Evolutionary conservation across 2,113 vertebrate genomes (phyloP).

Genomic region (Camelus dromedarius): DNA sequence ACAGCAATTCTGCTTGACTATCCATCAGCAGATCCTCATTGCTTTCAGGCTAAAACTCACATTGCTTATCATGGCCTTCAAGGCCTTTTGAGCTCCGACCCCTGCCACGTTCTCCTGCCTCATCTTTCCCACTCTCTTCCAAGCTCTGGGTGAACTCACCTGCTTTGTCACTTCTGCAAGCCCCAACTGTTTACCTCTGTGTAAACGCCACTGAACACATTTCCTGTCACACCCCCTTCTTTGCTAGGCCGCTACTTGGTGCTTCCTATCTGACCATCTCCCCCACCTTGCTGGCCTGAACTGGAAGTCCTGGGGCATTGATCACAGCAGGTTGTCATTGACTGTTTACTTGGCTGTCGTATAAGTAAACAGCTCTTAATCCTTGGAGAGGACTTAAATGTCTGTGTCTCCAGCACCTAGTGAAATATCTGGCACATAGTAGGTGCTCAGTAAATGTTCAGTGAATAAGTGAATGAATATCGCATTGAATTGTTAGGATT

Average conservation of each 20-base stretch:
- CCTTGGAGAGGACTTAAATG: neutral
- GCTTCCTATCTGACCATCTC: neutral
- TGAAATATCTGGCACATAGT: neutral
- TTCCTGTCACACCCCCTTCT: neutral
- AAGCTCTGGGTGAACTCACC: neutral
- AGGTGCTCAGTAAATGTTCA: neutral
- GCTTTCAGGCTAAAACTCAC: neutral
- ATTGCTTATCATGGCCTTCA: neutral
- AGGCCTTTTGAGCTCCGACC: neutral
- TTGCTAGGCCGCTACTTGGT: neutral
- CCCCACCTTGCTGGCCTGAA: neutral
- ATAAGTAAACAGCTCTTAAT: neutral
- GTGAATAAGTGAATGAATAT: neutral
- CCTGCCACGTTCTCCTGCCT: neutral
- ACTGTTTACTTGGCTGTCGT: constrained; percentile 19
- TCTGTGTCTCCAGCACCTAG: constrained; percentile 8
- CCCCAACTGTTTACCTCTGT: neutral
- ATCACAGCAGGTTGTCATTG: neutral
- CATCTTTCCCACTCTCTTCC: neutral
- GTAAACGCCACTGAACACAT: neutral
- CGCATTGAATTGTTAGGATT: neutral
- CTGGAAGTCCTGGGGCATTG: neutral
- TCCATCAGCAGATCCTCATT: neutral
- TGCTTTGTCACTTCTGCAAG: neutral
- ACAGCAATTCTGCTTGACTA: neutral